These are phyloP conservation scores for Hydropsyche betteni DNA, from an alignment of 2,888 invertebrate genomes.

Conservation along the genomic window DNA sequence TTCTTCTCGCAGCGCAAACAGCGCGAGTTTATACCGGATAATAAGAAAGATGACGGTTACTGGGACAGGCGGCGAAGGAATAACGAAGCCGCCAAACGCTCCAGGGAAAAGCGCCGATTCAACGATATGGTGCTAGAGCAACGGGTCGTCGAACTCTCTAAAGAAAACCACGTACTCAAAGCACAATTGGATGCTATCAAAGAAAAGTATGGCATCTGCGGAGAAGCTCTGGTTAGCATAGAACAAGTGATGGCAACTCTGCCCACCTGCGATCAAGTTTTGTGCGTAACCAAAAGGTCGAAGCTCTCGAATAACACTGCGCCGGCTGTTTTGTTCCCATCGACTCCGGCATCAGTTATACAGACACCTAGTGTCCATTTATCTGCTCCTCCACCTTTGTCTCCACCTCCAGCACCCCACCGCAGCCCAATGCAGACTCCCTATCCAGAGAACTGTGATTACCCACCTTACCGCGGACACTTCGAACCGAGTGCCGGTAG, in stretches of 20 bases:
- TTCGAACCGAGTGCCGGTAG: conserved; percentile 69
- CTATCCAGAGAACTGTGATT: conserved; percentile 64
- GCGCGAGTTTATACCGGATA: conserved; percentile 95
- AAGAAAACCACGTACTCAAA: conserved; percentile 94
- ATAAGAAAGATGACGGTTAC: conserved; percentile 95
- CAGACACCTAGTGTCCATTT: conserved; percentile 57
- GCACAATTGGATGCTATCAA: conserved; percentile 92
- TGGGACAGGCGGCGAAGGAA: conserved; percentile 96
- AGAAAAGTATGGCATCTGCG: conserved; percentile 91
- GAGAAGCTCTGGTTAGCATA: conserved; percentile 85
- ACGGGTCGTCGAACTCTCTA: conserved; percentile 90
- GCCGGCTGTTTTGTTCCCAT: conserved; percentile 67
- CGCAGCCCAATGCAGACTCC: conserved; percentile 64
- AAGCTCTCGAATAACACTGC: conserved; percentile 58
- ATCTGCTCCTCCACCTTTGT: conserved; percentile 52
- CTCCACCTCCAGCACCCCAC: conserved; percentile 64
- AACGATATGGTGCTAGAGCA: conserved; percentile 97
- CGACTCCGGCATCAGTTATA: conserved; percentile 64
- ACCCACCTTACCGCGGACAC: conserved; percentile 64
- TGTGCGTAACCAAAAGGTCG: conserved; percentile 82
- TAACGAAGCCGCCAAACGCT: conserved; percentile 96
- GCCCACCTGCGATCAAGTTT: conserved; percentile 84
- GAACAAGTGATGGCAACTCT: conserved; percentile 88
- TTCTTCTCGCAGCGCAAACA: conserved; percentile 92
- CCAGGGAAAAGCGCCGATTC: conserved; percentile 94